Evolutionary conservation across 2,113 vertebrate genomes (phyloP).

Genomic region (Notiomystis cincta): DNA sequence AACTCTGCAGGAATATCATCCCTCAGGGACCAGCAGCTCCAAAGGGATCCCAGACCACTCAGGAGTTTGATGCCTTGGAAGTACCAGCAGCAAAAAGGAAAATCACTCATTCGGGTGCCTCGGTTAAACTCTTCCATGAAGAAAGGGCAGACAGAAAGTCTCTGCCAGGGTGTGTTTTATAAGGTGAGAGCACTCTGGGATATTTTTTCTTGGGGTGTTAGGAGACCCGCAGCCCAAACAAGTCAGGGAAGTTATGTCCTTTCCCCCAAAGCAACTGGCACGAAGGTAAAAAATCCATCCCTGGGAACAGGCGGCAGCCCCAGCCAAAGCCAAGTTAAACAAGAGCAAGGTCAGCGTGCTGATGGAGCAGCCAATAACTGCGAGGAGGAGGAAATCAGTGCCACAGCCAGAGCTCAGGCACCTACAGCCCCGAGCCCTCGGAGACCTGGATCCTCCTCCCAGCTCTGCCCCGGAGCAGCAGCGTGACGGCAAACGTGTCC

Average conservation of each 20-base stretch:
- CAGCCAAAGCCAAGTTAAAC: constrained; percentile 11
- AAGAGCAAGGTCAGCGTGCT: background rate
- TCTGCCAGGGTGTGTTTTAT: background rate
- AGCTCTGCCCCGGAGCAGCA: accelerated
- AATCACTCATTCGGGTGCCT: background rate
- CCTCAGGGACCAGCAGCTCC: background rate
- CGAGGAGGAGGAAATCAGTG: background rate
- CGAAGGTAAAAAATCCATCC: background rate
- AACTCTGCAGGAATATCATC: accelerated
- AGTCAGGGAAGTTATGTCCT: background rate
- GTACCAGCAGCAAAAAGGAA: background rate
- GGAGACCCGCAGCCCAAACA: background rate
- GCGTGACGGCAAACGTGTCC: accelerated
- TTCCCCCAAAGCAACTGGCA: constrained; percentile 1
- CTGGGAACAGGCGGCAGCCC: background rate
- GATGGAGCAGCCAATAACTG: background rate
- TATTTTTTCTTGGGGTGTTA: background rate
- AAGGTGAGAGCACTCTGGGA: background rate
- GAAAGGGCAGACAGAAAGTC: background rate
- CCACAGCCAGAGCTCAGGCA: background rate
- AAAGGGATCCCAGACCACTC: background rate
- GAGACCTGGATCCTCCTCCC: background rate
- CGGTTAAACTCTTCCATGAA: accelerated
- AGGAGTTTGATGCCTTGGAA: background rate
- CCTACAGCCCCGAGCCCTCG: background rate